Evolutionary conservation across 2,797 vertebrate species (phyloP).

Genomic region (Scarus forsteni): DNA sequence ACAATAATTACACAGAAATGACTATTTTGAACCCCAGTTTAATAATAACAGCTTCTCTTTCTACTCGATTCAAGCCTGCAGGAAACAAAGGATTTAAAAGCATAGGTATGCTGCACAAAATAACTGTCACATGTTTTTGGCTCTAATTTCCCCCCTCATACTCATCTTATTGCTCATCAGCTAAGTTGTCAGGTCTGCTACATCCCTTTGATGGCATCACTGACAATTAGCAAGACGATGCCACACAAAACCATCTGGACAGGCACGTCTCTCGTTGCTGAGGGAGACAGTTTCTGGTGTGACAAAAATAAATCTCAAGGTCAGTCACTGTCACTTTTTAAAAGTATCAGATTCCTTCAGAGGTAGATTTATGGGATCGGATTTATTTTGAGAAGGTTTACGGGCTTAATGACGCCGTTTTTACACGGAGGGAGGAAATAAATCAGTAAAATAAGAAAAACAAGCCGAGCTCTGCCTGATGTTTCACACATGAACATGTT

Average conservation of each 20-base stretch:
- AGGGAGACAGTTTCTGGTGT: conserved; percentile 83
- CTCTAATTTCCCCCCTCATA: conserved; percentile 72
- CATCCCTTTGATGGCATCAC: conserved; percentile 88
- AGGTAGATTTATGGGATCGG: conserved; percentile 79
- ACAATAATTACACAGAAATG: conserved; percentile 49
- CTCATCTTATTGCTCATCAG: conserved; percentile 86
- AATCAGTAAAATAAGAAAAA: conserved; percentile 49
- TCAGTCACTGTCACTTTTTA: conserved; percentile 84
- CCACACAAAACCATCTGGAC: conserved; percentile 89
- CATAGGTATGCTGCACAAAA: conserved; percentile 70
- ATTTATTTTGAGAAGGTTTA: conserved; percentile 81
- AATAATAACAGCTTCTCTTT: conserved; percentile 46
- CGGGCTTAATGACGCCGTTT: conserved; percentile 62
- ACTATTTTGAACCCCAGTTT: conserved; percentile 54
- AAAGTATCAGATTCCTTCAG: conserved; percentile 80
- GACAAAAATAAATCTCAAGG: conserved; percentile 88
- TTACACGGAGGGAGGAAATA: conserved; percentile 58
- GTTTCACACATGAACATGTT: neutral
- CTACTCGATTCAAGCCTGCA: conserved; percentile 32
- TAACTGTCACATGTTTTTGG: conserved; percentile 78
- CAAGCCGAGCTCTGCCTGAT: conserved; percentile 16
- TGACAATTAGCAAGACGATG: conserved; percentile 89
- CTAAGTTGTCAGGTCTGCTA: conserved; percentile 87
- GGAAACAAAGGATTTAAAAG: conserved; percentile 68
- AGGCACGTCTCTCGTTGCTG: conserved; percentile 84